A percentile compares a stretch with the other conserved stretches of the same genome.
Evolutionary conservation across 2,113 vertebrate genomes (phyloP).

Genomic region (Tragelaphus scriptus): DNA sequence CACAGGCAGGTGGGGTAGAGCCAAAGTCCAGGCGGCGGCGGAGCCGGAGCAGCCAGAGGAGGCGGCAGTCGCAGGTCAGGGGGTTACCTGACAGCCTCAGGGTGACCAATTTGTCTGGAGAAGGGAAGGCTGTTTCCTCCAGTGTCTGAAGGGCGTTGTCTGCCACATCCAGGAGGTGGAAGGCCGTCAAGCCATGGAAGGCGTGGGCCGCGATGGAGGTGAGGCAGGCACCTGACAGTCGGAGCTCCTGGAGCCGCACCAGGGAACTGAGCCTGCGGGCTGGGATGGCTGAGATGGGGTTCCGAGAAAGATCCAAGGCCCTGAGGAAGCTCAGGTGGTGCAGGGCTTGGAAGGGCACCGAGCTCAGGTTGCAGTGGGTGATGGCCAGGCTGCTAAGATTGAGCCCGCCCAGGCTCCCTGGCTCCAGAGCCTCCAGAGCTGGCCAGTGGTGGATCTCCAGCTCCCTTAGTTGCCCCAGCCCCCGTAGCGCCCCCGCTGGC

Average conservation of each 20-base stretch:
- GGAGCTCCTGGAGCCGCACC: conserved; percentile 87
- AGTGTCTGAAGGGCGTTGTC: conserved; percentile 87
- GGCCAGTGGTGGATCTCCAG: conserved; percentile 87
- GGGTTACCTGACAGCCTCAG: conserved; percentile 88
- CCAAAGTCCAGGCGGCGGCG: conserved; percentile 84
- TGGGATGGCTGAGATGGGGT: conserved; percentile 86
- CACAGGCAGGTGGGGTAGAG: conserved; percentile 83
- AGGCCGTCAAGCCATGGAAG: conserved; percentile 85
- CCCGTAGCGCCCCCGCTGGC: conserved; percentile 82
- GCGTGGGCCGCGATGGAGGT: conserved; percentile 84
- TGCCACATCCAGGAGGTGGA: conserved; percentile 88
- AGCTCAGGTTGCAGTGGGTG: conserved; percentile 85
- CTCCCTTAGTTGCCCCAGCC: conserved; percentile 80
- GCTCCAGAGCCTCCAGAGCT: conserved; percentile 79
- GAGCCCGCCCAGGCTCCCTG: conserved; percentile 85
- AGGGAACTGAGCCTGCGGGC: conserved; percentile 80
- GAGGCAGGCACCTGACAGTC: conserved; percentile 84
- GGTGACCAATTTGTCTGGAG: conserved; percentile 86
- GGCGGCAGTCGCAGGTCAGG: conserved; percentile 89
- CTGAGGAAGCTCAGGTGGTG: conserved; percentile 84
- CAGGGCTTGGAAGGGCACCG: conserved; percentile 85
- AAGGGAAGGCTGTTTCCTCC: conserved; percentile 87
- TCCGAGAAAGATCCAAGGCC: conserved; percentile 89
- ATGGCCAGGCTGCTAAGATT: conserved; percentile 88
- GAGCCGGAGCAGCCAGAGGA: conserved; percentile 88